Evolutionary conservation across 2,113 vertebrate genomes (phyloP).

Genomic region (Gasterosteus aculeatus): DNA sequence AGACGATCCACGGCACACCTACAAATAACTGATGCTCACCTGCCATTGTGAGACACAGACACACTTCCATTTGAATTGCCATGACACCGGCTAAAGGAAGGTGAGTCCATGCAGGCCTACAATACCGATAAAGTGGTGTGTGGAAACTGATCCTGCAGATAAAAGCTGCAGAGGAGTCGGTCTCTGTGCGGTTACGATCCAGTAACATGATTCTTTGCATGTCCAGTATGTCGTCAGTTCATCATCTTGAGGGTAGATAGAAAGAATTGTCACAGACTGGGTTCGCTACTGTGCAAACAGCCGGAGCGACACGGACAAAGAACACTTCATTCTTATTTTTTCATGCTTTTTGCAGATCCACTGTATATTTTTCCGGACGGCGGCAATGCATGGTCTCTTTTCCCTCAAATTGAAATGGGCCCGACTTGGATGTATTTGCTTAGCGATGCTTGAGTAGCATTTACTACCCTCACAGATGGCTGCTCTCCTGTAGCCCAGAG

Average conservation of each 20-base stretch:
- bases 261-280: slow-evolving; percentile 1
- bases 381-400: slow-evolving; percentile 61
- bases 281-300: slow-evolving; percentile 7
- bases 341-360: slow-evolving; percentile 34
- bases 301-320: slow-evolving; percentile 1
- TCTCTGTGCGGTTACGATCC: background rate
- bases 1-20: background rate
- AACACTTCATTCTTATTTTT: slow-evolving; percentile 23
- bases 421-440: slow-evolving; percentile 77
- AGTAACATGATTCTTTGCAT: background rate
- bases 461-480: slow-evolving; percentile 76
- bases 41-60: background rate
- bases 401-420: slow-evolving; percentile 76
- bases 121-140: background rate
- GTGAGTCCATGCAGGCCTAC: background rate
- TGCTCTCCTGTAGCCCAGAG: slow-evolving; percentile 69
- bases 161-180: background rate
- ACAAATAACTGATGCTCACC: background rate
- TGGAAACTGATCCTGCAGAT: background rate
- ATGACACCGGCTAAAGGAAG: background rate
- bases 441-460: slow-evolving; percentile 78
- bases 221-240: background rate
- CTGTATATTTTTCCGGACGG: slow-evolving; percentile 48
- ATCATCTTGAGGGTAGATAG: background rate
- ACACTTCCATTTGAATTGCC: background rate